A percentile compares a stretch with the other conserved stretches of the same genome.
These are phyloP conservation scores for Catharus minimus DNA, from an alignment of 2,113 vertebrate genomes.

Conservation along the genomic window DNA sequence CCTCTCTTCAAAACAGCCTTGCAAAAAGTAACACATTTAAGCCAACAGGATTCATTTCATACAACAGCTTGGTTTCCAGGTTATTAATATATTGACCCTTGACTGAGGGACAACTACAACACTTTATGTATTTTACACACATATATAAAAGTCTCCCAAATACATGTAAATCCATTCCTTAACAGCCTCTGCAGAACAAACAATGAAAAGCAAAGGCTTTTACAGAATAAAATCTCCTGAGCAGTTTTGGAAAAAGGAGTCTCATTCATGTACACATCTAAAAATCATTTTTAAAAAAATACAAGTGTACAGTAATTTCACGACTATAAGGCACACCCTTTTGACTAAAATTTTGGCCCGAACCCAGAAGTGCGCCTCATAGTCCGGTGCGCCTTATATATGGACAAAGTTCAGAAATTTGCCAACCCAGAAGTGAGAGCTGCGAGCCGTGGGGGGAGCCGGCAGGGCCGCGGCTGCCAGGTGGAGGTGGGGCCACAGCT, in stretches of 20 bases:
- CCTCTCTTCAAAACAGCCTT: background rate
- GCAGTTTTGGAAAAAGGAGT: background rate
- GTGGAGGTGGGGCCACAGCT: no score
- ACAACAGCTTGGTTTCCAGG: background rate
- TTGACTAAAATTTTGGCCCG: no score
- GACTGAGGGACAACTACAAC: background rate
- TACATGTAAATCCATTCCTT: background rate
- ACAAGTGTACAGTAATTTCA: background rate
- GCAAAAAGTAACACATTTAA: background rate
- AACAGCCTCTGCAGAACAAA: background rate
- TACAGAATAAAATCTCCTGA: background rate
- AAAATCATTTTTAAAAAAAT: background rate
- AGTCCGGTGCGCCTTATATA: no score
- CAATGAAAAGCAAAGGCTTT: background rate
- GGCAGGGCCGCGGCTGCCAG: no score
- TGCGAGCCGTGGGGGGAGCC: no score
- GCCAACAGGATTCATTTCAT: background rate
- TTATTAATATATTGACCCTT: background rate
- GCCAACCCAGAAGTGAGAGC: no score
- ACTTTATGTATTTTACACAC: background rate
- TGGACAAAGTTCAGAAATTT: no score
- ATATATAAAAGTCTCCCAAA: background rate
- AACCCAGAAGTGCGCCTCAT: no score
- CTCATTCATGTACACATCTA: background rate
- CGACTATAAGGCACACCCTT: no score